phyloP scores from a whole-genome alignment of 2,113 vertebrate genomes.

The Platanista minor region DNA sequence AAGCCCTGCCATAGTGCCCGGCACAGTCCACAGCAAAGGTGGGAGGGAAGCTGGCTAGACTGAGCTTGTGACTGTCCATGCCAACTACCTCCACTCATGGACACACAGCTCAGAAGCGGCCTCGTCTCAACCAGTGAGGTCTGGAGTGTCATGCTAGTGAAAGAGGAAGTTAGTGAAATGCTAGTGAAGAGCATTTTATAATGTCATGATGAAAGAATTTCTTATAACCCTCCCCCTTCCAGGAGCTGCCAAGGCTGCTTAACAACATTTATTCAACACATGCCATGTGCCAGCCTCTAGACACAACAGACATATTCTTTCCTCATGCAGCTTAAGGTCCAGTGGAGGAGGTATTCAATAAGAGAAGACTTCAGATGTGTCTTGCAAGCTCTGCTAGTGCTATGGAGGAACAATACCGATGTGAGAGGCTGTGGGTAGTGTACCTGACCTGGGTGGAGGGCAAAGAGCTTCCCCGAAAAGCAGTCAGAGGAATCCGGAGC shows the following conservation, averaged over 20 bases:
- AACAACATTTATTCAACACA: not conserved
- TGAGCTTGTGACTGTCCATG: not conserved
- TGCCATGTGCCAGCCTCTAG: too few species aligned
- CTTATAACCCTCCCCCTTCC: not conserved
- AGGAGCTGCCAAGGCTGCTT: not conserved
- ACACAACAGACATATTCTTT: not conserved
- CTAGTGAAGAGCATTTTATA: too few species aligned
- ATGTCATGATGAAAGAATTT: not conserved
- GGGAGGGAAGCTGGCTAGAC: not conserved
- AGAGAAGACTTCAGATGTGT: not conserved
- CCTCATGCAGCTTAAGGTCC: not conserved
- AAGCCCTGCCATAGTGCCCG: not conserved
- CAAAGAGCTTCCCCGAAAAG: not conserved
- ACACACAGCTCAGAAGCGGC: not conserved
- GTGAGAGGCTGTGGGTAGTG: not conserved
- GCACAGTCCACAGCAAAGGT: not conserved
- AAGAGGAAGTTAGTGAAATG: not conserved
- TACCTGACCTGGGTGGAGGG: not conserved
- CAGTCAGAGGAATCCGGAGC: not conserved
- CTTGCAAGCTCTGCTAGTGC: not conserved
- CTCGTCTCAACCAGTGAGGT: not conserved
- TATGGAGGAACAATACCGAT: not conserved
- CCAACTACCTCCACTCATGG: not conserved
- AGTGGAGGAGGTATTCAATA: not conserved
- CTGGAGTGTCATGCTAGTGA: not conserved